Conservation (phyloP, 2,888 invertebrate genomes). For the Platerodrilus igneus region DNA sequence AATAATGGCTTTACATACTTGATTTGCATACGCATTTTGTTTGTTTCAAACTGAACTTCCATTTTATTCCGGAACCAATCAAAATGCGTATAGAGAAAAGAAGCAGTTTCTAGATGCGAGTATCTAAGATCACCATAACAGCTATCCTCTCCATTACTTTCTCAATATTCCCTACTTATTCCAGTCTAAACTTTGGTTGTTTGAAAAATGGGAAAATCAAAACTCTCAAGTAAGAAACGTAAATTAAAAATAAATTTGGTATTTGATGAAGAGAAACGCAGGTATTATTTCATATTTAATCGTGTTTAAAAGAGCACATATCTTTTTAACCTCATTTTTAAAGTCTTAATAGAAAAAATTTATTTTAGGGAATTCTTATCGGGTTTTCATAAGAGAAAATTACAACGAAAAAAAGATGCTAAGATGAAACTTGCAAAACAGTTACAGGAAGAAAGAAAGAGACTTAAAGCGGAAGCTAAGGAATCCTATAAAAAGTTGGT, state of each 20-base stretch:
- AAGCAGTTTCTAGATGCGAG: too few relatives aligned
- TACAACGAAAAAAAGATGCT: constrained; percentile 70
- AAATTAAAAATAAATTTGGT: constrained; percentile 52
- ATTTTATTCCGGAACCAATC: too few relatives aligned
- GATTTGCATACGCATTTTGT: too few relatives aligned
- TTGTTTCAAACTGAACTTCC: too few relatives aligned
- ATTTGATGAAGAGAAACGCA: constrained; percentile 58
- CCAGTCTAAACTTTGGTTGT: too few relatives aligned
- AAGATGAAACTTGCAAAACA: constrained; percentile 66
- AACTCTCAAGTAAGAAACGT: constrained; percentile 42
- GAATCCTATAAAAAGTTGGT: constrained; percentile 71
- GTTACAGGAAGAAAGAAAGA: constrained; percentile 70
- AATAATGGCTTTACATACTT: too few relatives aligned
- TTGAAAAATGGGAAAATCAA: neutral
- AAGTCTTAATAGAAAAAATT: too few relatives aligned
- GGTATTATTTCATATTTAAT: constrained; percentile 40
- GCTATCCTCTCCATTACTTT: too few relatives aligned
- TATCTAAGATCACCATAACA: too few relatives aligned
- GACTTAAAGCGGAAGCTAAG: constrained; percentile 68
- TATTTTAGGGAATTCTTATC: constrained; percentile 72
- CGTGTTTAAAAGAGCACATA: neutral
- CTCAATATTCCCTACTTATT: too few relatives aligned
- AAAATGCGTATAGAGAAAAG: too few relatives aligned
- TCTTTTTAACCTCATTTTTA: constrained; percentile 12
- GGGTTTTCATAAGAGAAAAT: constrained; percentile 76